phyloP scores from a whole-genome alignment of 92 coral and sea anemone genomes.

The Montipora capitata region DNA sequence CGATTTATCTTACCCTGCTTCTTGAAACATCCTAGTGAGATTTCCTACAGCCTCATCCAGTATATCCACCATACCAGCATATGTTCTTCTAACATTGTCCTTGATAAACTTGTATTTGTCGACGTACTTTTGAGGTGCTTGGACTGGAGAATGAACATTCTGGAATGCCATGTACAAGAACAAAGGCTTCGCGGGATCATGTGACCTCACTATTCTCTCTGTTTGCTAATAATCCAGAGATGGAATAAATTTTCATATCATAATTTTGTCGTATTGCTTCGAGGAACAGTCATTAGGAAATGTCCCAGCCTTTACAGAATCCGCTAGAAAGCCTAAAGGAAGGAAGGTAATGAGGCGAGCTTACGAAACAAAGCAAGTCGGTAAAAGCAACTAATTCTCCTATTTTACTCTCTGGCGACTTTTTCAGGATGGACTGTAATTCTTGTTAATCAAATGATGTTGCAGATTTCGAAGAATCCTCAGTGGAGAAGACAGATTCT shows the following conservation, averaged over 20 bases:
- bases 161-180: constrained; percentile 87
- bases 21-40: constrained; percentile 62
- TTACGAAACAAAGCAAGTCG: too few species aligned
- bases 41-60: constrained; percentile 85
- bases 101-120: constrained; percentile 76
- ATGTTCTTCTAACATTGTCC: constrained; percentile 44
- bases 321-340: too few species aligned
- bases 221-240: constrained; percentile 45
- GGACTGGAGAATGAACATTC: constrained; percentile 82
- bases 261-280: too few species aligned
- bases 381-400: too few species aligned
- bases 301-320: too few species aligned
- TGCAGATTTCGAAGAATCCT: too few species aligned
- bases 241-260: neutral
- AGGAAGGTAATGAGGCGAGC: too few species aligned
- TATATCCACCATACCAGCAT: constrained; percentile 82
- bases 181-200: constrained; percentile 75
- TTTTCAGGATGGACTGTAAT: too few species aligned
- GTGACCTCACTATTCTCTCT: constrained; percentile 55
- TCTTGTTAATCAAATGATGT: too few species aligned
- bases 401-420: too few species aligned
- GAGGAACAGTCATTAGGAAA: too few species aligned
- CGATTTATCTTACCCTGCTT: constrained; percentile 41
- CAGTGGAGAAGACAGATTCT: too few species aligned
- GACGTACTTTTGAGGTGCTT: constrained; percentile 77